Conservation (phyloP, 2,113 vertebrate genomes). For the Aepyceros melampus region DNA sequence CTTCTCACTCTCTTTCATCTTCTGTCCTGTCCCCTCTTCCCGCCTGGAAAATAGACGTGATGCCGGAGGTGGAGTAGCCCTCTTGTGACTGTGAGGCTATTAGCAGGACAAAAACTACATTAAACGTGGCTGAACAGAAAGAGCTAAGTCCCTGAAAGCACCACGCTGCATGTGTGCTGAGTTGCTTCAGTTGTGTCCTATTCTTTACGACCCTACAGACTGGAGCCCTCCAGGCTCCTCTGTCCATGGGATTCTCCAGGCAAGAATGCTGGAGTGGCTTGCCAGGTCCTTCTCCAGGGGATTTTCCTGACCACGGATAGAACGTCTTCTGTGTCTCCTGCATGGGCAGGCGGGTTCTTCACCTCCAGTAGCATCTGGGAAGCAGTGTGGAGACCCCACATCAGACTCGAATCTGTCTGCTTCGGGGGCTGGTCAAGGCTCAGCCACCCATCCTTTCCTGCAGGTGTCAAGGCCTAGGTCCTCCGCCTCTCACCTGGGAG, state of each 20-base stretch:
- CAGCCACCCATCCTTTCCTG: fast-evolving
- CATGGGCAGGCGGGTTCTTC: background rate
- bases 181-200: fast-evolving
- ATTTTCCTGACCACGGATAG: background rate
- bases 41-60: background rate
- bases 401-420: no score
- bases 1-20: background rate
- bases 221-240: background rate
- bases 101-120: background rate
- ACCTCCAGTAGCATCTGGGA: background rate
- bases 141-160: background rate
- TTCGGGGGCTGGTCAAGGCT: no score
- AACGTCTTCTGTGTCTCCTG: background rate
- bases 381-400: background rate
- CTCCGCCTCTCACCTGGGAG: background rate
- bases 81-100: background rate
- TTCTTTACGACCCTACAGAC: fast-evolving
- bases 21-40: background rate
- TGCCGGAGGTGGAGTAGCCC: background rate
- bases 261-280: background rate
- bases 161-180: fast-evolving
- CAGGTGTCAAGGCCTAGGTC: background rate
- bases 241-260: background rate
- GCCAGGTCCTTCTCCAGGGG: background rate
- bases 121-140: fast-evolving